Percentiles rank a stretch among this genome's conserved stretches.
These are phyloP conservation scores for Lagorchestes hirsutus DNA, from an alignment of 2,797 vertebrate species.

Conservation along the genomic window DNA sequence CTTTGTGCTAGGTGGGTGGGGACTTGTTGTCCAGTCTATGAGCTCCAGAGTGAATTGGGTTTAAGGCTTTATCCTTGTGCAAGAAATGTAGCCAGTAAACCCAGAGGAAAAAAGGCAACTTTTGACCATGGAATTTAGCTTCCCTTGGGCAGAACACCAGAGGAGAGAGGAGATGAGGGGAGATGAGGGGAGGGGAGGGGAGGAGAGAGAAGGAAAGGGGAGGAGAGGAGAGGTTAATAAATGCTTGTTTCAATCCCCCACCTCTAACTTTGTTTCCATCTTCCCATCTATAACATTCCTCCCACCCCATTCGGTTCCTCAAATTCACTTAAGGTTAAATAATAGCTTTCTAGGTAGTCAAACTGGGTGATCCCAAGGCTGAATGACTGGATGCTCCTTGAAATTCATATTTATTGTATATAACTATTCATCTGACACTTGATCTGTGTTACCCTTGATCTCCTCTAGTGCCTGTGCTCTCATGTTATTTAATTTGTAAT, in stretches of 20 bases:
- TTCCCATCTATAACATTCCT: background rate
- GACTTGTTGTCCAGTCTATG: no score
- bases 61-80: no score
- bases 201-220: no score
- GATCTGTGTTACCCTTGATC: background rate
- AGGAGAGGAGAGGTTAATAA: background rate
- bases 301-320: background rate
- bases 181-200: no score
- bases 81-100: no score
- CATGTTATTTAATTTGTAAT: slow-evolving; percentile 30
- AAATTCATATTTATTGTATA: slow-evolving; percentile 9
- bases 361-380: background rate
- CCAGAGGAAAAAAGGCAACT: no score
- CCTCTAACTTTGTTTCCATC: background rate
- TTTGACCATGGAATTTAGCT: no score
- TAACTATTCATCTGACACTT: slow-evolving; percentile 50
- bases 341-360: background rate
- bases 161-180: no score
- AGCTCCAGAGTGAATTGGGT: no score
- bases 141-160: no score
- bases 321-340: slow-evolving; percentile 8
- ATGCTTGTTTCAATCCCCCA: background rate
- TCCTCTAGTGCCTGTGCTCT: background rate
- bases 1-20: no score
- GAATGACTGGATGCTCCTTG: background rate